These are phyloP conservation scores for Epinephelus fuscoguttatus DNA, from an alignment of 2,113 vertebrate species.

Conservation along the genomic window DNA sequence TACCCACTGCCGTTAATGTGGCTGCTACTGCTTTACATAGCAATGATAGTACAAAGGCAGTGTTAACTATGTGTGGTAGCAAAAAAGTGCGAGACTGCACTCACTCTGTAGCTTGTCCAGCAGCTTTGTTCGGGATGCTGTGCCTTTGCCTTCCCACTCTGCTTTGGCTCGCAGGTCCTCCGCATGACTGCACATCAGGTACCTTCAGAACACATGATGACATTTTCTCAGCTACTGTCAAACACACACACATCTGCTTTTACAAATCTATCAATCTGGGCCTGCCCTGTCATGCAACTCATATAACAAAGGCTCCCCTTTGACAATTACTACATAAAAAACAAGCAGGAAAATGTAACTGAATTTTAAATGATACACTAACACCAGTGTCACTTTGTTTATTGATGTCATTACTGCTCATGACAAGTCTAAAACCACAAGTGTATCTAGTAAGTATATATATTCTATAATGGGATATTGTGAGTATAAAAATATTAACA, in stretches of 20 bases:
- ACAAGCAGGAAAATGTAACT: not conserved
- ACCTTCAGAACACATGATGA: conserved; percentile 82
- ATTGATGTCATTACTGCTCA: not conserved
- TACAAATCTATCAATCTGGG: not conserved
- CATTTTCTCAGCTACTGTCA: not conserved
- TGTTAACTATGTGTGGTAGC: not conserved
- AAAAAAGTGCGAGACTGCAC: conserved; percentile 56
- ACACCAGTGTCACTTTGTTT: not conserved
- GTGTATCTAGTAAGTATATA: too few relatives aligned
- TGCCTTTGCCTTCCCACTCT: conserved; percentile 98
- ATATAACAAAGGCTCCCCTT: not conserved
- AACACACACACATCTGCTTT: not conserved
- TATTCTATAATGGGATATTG: too few relatives aligned
- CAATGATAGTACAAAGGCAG: not conserved
- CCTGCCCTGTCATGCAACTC: not conserved
- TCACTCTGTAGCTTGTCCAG: conserved; percentile 98
- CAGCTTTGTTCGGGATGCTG: conserved; percentile 92
- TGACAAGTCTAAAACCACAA: too few relatives aligned
- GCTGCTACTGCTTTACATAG: not conserved
- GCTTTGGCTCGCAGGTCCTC: conserved; percentile 96
- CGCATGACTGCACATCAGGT: conserved; percentile 98
- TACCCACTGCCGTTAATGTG: not conserved
- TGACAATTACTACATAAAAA: not conserved
- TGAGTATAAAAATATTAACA: too few relatives aligned
- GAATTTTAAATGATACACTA: not conserved